phyloP scores from a whole-genome alignment of 2,797 vertebrate genomes.

The Labroides dimidiatus region DNA sequence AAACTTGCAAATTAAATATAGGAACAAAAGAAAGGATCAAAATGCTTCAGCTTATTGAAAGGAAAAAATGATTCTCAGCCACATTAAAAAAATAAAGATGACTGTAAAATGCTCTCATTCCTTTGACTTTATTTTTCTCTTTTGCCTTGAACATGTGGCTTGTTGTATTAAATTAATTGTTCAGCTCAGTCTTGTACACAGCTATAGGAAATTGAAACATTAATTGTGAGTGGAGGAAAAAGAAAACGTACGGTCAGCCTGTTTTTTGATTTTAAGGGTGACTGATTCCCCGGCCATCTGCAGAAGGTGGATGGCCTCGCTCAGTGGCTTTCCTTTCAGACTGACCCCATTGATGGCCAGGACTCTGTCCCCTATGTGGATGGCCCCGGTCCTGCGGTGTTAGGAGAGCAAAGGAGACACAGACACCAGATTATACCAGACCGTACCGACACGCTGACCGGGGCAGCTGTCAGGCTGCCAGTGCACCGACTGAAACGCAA shows the following conservation, averaged over 20 bases:
- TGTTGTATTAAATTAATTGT: not conserved
- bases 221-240: no score
- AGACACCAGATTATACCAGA: constrained; percentile 58
- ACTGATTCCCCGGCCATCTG: constrained; percentile 97
- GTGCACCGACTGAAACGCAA: constrained; percentile 23
- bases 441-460: constrained; percentile 32
- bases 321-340: constrained; percentile 97
- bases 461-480: constrained; percentile 58
- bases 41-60: no score
- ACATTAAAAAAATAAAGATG: not conserved
- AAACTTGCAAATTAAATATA: no score
- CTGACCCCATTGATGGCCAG: constrained; percentile 95
- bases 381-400: constrained; percentile 92
- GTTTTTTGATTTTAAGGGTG: constrained; percentile 97
- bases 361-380: constrained; percentile 95
- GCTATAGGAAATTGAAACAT: not conserved
- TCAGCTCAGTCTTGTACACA: not conserved
- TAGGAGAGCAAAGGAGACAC: constrained; percentile 50
- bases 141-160: no score
- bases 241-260: constrained; percentile 86
- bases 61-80: no score
- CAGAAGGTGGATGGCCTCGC: constrained; percentile 96
- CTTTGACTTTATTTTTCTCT: no score
- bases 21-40: no score
- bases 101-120: not conserved